Base-by-base conservation (phyloP, 2,888 invertebrate genomes). In the Lycaena phlaeas region DNA sequence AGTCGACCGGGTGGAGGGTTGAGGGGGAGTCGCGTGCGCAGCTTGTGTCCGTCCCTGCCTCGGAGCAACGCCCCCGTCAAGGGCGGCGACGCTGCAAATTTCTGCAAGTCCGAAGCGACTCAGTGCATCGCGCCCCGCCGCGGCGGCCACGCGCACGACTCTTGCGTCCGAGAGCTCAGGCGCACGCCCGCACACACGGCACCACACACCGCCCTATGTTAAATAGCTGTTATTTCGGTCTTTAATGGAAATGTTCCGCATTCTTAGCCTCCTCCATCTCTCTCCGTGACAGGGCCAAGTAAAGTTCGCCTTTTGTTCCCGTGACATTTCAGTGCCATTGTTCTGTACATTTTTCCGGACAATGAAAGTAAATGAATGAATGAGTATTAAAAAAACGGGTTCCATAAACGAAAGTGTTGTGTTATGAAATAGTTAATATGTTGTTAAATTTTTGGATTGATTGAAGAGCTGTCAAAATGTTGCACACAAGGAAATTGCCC, bases 11-110 rank as follows among this genome's bases (percentile, higher is more conserved):
- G 69, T 55, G 53, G 71, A 52, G 53, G 53, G 51, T 43, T 52
- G 68, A 68, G 75, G 74, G 64, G 75, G 72, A 68, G 76, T 75
- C 81, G 81, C 79, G 79, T 77, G 81, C 81, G 81, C 79, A 70
- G 68, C 68, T 63, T 66, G 59, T 62, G 73, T 69, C 68, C 79
- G 82, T 82, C 81, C 82, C 84, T 82, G 82, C 75, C 65, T 68
- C 73, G 76, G 84, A 78, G 79, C 84, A 84, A 82, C 82, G 84
- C 78, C 84, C 84, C 79, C 78, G 82, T 81, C 82, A 84, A 82
- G 84, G 84, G 84, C 84, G 84, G 79, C 82, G 79, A 77, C 81
- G 81, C 64, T 65, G 81, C 82, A 82, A 82, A 82, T 78, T 84
- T 82, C 70, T 82, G 82, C 82, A 82, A 82, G 79, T 77, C 77